phyloP scores from a whole-genome alignment of 2,797 vertebrate genomes.

The Phalanger gymnotis region DNA sequence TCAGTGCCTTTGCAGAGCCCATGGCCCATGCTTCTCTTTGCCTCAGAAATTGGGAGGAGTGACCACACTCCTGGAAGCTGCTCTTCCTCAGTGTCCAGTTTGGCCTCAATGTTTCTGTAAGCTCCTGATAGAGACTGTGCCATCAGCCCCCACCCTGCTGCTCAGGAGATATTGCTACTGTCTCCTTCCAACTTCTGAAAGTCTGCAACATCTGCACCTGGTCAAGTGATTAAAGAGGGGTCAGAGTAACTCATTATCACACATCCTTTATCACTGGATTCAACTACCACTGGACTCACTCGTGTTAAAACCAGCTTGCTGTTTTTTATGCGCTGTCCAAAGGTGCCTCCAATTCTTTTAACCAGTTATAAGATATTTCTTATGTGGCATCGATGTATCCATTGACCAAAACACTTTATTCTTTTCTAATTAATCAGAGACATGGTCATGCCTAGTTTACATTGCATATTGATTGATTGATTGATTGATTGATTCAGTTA shows the following conservation, averaged over 20 bases:
- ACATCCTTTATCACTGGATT: not conserved
- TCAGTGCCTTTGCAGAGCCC: too few relatives aligned
- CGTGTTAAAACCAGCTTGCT: not conserved
- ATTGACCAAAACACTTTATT: not conserved
- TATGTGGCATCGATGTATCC: not conserved
- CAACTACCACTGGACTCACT: not conserved
- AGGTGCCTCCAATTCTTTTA: not conserved
- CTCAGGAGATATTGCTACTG: too few relatives aligned
- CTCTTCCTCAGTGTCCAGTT: too few relatives aligned
- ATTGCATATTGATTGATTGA: not conserved
- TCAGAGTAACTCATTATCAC: not conserved
- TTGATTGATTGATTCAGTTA: not conserved
- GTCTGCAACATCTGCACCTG: too few relatives aligned
- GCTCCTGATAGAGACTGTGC: too few relatives aligned
- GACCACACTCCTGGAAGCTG: too few relatives aligned
- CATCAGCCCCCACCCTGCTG: too few relatives aligned
- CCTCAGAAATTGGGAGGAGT: too few relatives aligned
- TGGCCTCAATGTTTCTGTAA: too few relatives aligned
- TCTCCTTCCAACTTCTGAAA: too few relatives aligned
- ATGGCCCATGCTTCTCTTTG: too few relatives aligned
- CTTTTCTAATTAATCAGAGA: not conserved
- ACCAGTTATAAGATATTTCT: not conserved
- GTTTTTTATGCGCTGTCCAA: not conserved
- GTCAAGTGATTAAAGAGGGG: too few relatives aligned
- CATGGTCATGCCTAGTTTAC: not conserved